These are phyloP conservation scores for Limnephilus lunatus DNA, from an alignment of 2,888 invertebrate genomes.

Conservation along the genomic window DNA sequence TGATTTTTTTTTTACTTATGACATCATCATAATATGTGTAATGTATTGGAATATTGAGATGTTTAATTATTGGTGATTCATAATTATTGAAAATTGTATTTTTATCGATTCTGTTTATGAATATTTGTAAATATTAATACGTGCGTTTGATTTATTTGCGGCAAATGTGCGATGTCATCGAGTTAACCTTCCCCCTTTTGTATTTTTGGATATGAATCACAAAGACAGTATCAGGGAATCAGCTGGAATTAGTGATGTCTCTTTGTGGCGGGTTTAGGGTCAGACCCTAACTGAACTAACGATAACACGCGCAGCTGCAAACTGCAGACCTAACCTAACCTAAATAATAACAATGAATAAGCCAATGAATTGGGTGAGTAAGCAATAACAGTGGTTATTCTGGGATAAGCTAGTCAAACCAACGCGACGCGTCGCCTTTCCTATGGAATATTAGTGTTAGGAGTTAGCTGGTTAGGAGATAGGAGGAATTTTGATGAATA, in stretches of 20 bases:
- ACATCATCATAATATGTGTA: neutral
- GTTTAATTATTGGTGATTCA: neutral
- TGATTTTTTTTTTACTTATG: neutral
- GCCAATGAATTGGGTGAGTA: neutral
- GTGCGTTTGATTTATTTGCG: neutral
- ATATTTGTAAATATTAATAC: neutral
- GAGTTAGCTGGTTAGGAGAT: neutral
- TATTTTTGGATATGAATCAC: neutral
- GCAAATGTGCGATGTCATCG: neutral
- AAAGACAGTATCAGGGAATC: neutral
- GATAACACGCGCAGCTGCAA: neutral
- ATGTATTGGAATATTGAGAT: neutral
- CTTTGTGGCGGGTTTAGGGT: neutral
- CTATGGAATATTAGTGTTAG: neutral
- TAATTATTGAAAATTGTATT: neutral
- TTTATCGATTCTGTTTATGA: neutral
- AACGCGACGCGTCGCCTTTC: neutral
- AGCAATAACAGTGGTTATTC: neutral
- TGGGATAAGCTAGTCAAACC: neutral
- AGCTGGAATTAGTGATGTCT: neutral
- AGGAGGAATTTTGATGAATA: no score
- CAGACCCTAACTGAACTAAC: neutral
- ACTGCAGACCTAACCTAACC: neutral
- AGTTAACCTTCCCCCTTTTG: neutral
- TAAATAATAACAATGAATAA: neutral